phyloP scores from a whole-genome alignment of 2,113 vertebrate genomes.

The Forbesichthys agassizii region DNA sequence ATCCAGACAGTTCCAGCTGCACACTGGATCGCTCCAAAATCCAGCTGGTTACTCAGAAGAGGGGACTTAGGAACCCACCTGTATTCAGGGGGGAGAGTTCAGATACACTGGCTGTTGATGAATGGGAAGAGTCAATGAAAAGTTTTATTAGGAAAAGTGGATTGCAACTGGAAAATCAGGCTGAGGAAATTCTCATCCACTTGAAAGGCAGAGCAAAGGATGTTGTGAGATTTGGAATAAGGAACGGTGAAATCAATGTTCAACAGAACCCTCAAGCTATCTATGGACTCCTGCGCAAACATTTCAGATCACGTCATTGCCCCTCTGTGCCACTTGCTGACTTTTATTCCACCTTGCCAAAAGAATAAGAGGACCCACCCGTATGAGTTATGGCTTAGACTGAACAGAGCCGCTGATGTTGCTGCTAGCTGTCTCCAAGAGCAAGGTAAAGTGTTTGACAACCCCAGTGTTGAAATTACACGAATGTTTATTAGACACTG shows the following conservation, averaged over 20 bases:
- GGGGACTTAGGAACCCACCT: neutral
- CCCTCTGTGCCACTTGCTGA: slow-evolving; percentile 18
- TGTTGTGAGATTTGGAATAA: neutral
- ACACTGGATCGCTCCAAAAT: slow-evolving; percentile 12
- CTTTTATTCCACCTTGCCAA: neutral
- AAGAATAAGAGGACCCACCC: neutral
- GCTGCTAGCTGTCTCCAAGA: neutral
- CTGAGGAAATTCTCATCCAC: slow-evolving; percentile 7
- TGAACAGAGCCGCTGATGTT: neutral
- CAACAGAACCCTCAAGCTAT: neutral
- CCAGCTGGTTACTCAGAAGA: slow-evolving; percentile 8
- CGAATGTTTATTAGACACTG: neutral
- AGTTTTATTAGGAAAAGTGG: slow-evolving; percentile 2
- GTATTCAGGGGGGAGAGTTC: neutral
- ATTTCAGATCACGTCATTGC: slow-evolving; percentile 9
- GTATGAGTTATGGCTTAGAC: neutral
- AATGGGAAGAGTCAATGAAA: neutral
- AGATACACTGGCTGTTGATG: neutral
- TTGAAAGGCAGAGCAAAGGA: slow-evolving; percentile 18
- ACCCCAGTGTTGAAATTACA: neutral
- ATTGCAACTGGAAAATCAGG: neutral
- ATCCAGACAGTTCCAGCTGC: too few species aligned
- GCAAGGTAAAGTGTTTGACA: slow-evolving; percentile 7
- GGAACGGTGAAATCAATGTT: neutral
- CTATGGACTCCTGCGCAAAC: slow-evolving; percentile 13